phyloP scores from a whole-genome alignment of 1,140 invertebrate species.

The Leptinotarsa texana region DNA sequence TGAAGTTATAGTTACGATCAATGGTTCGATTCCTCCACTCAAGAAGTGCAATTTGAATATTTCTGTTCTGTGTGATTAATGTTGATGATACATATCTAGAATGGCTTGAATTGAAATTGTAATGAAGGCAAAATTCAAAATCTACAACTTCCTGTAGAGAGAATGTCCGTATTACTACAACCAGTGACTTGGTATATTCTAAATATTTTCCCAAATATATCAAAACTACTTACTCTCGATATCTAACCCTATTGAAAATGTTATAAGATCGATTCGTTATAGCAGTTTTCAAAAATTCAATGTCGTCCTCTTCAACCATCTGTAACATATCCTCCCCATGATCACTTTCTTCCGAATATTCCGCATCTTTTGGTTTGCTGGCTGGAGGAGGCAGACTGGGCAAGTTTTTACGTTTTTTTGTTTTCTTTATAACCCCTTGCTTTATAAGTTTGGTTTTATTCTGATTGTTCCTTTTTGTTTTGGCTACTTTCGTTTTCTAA shows the following conservation, averaged over 20 bases:
- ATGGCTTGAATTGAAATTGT: too few relatives aligned
- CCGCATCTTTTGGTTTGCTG: not conserved
- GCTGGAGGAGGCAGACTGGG: not conserved
- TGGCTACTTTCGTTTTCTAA: constrained; percentile 62
- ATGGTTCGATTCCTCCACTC: too few relatives aligned
- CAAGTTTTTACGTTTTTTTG: constrained; percentile 3
- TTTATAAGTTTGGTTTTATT: constrained; percentile 65
- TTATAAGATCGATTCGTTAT: constrained; percentile 58
- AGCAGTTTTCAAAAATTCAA: constrained; percentile 64
- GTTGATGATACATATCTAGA: too few relatives aligned
- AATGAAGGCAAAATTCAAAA: too few relatives aligned
- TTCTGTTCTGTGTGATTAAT: too few relatives aligned
- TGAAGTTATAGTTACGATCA: too few relatives aligned
- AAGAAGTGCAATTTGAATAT: too few relatives aligned
- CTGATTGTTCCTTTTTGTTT: constrained; percentile 67
- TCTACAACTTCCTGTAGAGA: not conserved
- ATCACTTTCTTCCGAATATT: constrained; percentile 54
- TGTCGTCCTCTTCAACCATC: constrained; percentile 67
- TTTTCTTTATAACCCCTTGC: constrained; percentile 62
- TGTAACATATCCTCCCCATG: constrained; percentile 67
- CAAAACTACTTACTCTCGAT: constrained; percentile 46
- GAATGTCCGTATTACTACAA: not conserved
- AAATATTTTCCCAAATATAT: too few relatives aligned
- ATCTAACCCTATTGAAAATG: constrained; percentile 56
- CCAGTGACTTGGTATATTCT: too few relatives aligned